Percentiles rank a stretch among this genome's conserved stretches.
phyloP scores from a whole-genome alignment of 1,140 invertebrate genomes.

The Drosophila kikkawai region DNA sequence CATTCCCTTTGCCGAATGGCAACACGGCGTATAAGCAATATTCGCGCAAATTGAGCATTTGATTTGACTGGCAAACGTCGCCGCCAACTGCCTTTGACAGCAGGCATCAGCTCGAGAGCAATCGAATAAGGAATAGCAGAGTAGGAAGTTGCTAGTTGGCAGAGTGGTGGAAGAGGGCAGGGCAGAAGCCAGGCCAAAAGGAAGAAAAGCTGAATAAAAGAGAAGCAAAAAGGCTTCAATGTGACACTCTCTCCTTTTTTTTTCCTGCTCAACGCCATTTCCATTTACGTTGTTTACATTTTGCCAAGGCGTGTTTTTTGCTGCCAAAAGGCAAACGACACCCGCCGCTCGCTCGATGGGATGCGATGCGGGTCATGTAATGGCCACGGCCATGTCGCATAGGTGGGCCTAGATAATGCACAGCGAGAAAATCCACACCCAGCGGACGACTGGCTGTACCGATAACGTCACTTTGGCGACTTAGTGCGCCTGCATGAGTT shows the following conservation, averaged over 20 bases:
- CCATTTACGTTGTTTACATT: constrained; percentile 81
- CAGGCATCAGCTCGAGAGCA: constrained; percentile 41
- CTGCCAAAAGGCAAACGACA: constrained; percentile 80
- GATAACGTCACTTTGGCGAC: constrained; percentile 26
- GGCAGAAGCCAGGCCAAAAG: constrained; percentile 2
- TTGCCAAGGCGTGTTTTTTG: constrained; percentile 50
- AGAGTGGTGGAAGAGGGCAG: neutral
- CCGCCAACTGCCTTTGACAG: constrained; percentile 67
- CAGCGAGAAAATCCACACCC: constrained; percentile 48
- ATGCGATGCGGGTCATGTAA: constrained; percentile 75
- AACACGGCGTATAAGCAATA: constrained; percentile 71
- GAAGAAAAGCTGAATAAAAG: constrained; percentile 37
- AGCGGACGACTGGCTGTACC: neutral
- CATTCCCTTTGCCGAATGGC: constrained; percentile 7
- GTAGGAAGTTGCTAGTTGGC: neutral
- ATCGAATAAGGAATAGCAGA: constrained; percentile 34
- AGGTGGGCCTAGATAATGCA: constrained; percentile 47
- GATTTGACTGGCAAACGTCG: constrained; percentile 71
- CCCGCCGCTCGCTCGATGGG: constrained; percentile 62
- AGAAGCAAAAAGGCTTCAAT: constrained; percentile 64
- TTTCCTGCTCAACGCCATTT: constrained; percentile 61
- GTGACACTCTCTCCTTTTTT: constrained; percentile 52
- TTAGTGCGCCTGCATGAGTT: constrained; percentile 17
- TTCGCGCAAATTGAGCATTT: constrained; percentile 78
- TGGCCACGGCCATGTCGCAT: constrained; percentile 63